Evolutionary conservation across 1,140 invertebrate genomes (phyloP).

Genomic region (Drosophila azteca): DNA sequence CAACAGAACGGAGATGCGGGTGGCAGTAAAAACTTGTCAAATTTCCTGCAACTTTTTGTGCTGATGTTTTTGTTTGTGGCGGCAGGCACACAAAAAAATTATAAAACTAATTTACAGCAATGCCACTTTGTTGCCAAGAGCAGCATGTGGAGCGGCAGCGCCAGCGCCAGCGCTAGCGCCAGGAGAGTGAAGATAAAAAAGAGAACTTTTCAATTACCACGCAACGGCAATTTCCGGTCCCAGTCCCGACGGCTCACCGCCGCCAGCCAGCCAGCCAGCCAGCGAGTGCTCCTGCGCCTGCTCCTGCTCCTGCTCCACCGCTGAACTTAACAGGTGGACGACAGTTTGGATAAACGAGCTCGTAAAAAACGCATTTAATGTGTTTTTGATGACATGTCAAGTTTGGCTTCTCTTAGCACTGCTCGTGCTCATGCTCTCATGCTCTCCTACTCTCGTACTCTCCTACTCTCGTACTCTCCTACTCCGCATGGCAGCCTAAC

Average conservation of each 20-base stretch:
- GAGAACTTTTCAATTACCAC: slow-evolving; percentile 68
- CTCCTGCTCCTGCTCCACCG: slow-evolving; percentile 1
- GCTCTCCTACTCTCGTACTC: too few species aligned
- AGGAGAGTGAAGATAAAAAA: slow-evolving; percentile 5
- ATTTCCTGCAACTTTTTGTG: slow-evolving; percentile 52
- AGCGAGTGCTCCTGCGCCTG: slow-evolving; percentile 3
- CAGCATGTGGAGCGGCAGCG: slow-evolving; percentile 1
- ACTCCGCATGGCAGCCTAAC: slow-evolving; percentile 24
- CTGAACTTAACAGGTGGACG: slow-evolving; percentile 70
- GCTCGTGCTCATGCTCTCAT: neutral
- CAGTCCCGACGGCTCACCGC: slow-evolving; percentile 31
- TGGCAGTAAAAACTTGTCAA: slow-evolving; percentile 51
- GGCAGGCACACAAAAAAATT: slow-evolving; percentile 41
- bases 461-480: neutral
- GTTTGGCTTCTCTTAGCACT: slow-evolving; percentile 24
- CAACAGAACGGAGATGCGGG: neutral
- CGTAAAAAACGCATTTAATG: slow-evolving; percentile 81
- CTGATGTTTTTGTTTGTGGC: slow-evolving; percentile 32
- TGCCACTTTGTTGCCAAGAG: slow-evolving; percentile 59
- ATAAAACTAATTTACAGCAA: slow-evolving; percentile 68
- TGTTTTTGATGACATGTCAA: slow-evolving; percentile 83
- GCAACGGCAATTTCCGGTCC: slow-evolving; percentile 65
- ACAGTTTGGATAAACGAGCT: slow-evolving; percentile 75
- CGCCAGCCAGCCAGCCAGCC: slow-evolving; percentile 2
- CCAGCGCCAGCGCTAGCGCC: slow-evolving; percentile 1